Evolutionary conservation across 2,888 invertebrate genomes (phyloP).

Genomic region (Xestia rhomboidea): DNA sequence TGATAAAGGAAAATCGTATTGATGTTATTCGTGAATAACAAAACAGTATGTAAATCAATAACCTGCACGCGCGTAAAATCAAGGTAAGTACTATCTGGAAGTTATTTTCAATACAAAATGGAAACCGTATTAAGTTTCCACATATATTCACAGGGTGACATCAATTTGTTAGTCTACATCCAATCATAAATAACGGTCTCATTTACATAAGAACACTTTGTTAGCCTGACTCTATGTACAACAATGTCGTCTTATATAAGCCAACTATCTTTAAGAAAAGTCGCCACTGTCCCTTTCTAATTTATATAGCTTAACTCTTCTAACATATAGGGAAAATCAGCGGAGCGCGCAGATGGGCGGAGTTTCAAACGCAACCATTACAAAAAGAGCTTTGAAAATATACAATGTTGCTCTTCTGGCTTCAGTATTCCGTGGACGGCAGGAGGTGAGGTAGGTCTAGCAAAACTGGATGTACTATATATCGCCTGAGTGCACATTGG

Average conservation of each 20-base stretch:
- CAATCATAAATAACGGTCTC: conserved; percentile 86
- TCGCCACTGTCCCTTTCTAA: conserved; percentile 81
- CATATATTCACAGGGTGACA: conserved; percentile 81
- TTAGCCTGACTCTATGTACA: conserved; percentile 83
- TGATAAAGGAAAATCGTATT: background rate
- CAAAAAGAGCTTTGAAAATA: conserved; percentile 79
- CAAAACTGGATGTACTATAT: conserved; percentile 83
- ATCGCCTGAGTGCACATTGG: conserved; percentile 91
- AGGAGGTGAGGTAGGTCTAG: conserved; percentile 73
- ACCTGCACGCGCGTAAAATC: conserved; percentile 52
- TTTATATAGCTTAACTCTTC: conserved; percentile 79
- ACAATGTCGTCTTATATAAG: conserved; percentile 85
- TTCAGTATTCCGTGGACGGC: conserved; percentile 68
- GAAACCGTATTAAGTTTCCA: conserved; percentile 76
- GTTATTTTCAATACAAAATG: conserved; percentile 60
- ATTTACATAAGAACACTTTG: conserved; percentile 88
- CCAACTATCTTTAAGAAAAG: conserved; percentile 90
- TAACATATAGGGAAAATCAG: conserved; percentile 78
- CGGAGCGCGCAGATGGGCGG: conserved; percentile 88
- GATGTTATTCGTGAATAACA: conserved; percentile 12
- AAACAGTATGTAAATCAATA: conserved; percentile 53
- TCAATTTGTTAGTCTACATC: conserved; percentile 80
- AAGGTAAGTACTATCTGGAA: conserved; percentile 48
- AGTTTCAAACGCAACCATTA: conserved; percentile 75
- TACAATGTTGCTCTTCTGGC: conserved; percentile 72